Percentiles rank a stretch among this genome's conserved stretches.
Conservation (phyloP, 2,113 vertebrate genomes). For the Spilogale gracilis region DNA sequence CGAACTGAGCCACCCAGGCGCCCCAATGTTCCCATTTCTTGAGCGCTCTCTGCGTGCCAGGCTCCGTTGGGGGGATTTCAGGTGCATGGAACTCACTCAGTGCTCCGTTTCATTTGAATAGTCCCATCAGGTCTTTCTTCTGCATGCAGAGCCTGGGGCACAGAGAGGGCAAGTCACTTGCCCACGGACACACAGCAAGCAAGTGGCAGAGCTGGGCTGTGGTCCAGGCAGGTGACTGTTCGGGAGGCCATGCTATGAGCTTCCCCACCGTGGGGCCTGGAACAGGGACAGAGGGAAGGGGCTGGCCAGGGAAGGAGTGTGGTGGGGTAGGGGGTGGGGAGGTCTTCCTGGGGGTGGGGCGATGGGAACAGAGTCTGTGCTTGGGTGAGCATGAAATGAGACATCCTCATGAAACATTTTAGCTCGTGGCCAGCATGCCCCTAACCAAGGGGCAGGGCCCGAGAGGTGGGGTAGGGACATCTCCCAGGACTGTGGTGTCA, state of each 20-base stretch:
- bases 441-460: background rate
- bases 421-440: rapidly evolving
- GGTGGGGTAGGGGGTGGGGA: rapidly evolving
- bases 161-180: background rate
- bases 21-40: rapidly evolving
- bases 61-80: rapidly evolving
- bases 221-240: background rate
- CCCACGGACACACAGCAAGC: background rate
- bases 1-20: no score
- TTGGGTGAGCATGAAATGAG: rapidly evolving
- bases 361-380: rapidly evolving
- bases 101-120: background rate
- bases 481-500: background rate
- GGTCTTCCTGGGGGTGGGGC: no score
- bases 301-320: rapidly evolving
- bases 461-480: background rate
- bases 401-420: background rate
- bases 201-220: background rate
- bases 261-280: rapidly evolving
- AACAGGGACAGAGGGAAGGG: no score
- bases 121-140: background rate
- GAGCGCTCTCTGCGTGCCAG: rapidly evolving
- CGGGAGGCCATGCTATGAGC: background rate
- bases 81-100: rapidly evolving
- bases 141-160: background rate